Percentiles rank a stretch among this genome's conserved stretches.
Conservation (phyloP, 2,888 invertebrate species). For the Tachina lurida region DNA sequence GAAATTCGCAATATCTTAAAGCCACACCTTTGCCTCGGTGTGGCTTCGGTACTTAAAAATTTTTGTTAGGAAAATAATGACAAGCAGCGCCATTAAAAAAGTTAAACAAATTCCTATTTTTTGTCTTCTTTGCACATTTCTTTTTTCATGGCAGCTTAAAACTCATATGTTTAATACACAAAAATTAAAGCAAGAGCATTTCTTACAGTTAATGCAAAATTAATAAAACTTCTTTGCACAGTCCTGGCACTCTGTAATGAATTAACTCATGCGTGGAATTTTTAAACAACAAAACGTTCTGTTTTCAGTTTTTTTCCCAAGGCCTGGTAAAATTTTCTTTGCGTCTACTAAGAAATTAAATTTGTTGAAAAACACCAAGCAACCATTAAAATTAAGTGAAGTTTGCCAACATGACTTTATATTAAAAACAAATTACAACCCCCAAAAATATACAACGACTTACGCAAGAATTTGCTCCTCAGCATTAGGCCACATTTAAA, state of each 20-base stretch:
- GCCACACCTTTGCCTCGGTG: too few relatives aligned
- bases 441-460: slow-evolving; percentile 1
- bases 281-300: slow-evolving; percentile 9
- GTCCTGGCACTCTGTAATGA: not conserved
- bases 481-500: slow-evolving; percentile 1
- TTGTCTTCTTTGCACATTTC: too few relatives aligned
- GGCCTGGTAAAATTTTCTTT: not conserved
- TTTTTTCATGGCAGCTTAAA: slow-evolving; percentile 21
- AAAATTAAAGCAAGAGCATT: not conserved
- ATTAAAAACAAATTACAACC: not conserved
- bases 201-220: slow-evolving; percentile 7
- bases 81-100: too few relatives aligned
- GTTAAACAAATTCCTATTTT: too few relatives aligned
- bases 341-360: slow-evolving; percentile 6
- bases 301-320: not conserved
- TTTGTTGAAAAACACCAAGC: not conserved
- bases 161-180: not conserved
- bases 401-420: slow-evolving; percentile 28
- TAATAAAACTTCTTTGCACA: not conserved
- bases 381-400: slow-evolving; percentile 10
- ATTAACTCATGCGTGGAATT: slow-evolving; percentile 23
- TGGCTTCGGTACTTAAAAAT: too few relatives aligned
- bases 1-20: too few relatives aligned
- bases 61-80: too few relatives aligned
- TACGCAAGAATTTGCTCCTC: not conserved